Percentiles rank a stretch among this genome's conserved stretches.
Conservation (phyloP, 2,888 invertebrate genomes). For the Ferrisia virgata region DNA sequence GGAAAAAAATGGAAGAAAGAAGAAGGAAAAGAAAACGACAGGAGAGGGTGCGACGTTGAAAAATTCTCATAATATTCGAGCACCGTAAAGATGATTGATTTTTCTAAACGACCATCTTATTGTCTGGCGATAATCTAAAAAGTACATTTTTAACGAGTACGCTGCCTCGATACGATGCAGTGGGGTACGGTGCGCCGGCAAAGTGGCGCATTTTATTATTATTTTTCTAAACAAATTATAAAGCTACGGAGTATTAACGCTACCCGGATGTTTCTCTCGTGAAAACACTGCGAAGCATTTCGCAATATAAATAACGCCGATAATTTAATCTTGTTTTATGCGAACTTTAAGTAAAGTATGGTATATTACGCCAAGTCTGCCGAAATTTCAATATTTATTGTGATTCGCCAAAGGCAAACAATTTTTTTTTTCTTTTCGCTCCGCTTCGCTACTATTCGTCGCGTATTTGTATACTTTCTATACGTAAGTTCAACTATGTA, state of each 20-base stretch:
- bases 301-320: neutral
- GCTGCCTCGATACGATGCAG: too few species aligned
- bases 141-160: neutral
- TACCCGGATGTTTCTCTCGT: neutral
- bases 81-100: neutral
- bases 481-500: too few species aligned
- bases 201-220: neutral
- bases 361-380: neutral
- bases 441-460: too few species aligned
- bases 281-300: neutral
- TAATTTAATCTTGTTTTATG: neutral
- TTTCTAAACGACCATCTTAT: constrained; percentile 11
- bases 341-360: neutral
- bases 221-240: neutral
- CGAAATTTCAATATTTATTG: neutral
- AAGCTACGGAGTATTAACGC: neutral
- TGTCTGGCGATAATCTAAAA: neutral
- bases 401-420: neutral
- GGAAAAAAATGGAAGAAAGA: too few species aligned
- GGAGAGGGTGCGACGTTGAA: neutral
- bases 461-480: neutral
- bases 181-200: too few species aligned
- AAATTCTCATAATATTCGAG: neutral
- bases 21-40: too few species aligned
- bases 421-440: neutral